Percentiles rank a stretch among this genome's conserved stretches.
phyloP scores from a whole-genome alignment of 2,888 invertebrate species.

The Nomada fucata region DNA sequence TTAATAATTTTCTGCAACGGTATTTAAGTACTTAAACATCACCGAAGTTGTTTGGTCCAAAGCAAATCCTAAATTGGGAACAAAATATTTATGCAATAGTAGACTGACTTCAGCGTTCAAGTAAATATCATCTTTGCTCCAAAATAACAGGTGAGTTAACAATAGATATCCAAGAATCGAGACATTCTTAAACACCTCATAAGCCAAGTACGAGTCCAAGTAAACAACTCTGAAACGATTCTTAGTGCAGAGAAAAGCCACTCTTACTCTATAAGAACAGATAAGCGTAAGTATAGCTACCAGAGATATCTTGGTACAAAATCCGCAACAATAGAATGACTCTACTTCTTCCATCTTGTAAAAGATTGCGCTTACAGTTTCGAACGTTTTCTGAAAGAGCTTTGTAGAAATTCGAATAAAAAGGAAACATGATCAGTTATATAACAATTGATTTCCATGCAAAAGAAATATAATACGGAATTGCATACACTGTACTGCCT shows the following conservation, averaged over 20 bases:
- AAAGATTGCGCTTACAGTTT: too few relatives aligned
- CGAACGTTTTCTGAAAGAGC: too few relatives aligned
- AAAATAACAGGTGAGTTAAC: conserved; percentile 15
- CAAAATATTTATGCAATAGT: conserved; percentile 12
- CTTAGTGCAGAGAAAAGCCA: background rate
- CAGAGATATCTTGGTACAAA: background rate
- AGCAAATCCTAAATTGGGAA: background rate
- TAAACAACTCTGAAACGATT: conserved; percentile 14
- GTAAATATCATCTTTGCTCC: background rate
- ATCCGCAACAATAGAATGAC: background rate
- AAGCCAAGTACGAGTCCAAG: background rate
- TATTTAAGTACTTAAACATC: background rate
- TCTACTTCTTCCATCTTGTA: background rate
- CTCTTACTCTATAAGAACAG: background rate
- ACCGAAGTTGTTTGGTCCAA: too few relatives aligned
- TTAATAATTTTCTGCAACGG: background rate
- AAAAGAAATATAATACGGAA: too few relatives aligned
- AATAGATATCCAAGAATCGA: conserved; percentile 13
- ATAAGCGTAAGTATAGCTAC: background rate
- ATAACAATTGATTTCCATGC: too few relatives aligned
- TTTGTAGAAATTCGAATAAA: too few relatives aligned
- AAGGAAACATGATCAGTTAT: too few relatives aligned
- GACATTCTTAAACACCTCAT: conserved; percentile 17
- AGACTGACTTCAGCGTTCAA: background rate
- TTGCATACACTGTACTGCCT: too few relatives aligned